These are phyloP conservation scores for Chaenogobius annularis DNA, from an alignment of 2,113 vertebrate genomes.

Conservation along the genomic window DNA sequence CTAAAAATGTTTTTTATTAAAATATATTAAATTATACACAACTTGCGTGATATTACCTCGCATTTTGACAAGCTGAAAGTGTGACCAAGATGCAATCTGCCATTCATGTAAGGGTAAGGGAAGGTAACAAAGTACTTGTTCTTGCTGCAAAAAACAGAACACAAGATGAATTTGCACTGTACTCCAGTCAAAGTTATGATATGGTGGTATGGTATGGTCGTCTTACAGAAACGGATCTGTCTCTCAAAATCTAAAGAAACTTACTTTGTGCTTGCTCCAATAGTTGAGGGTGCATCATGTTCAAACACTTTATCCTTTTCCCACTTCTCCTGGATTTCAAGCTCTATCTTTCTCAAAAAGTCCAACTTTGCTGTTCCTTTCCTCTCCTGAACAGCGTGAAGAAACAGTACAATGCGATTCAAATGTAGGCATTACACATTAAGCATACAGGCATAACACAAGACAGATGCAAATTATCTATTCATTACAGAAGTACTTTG, in stretches of 20 bases:
- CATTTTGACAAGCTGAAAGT: conserved; percentile 96
- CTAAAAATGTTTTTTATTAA: too few relatives aligned
- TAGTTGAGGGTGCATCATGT: conserved; percentile 68
- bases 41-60: conserved; percentile 80
- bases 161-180: background rate
- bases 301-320: conserved; percentile 85
- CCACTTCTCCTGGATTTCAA: conserved; percentile 92
- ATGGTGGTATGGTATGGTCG: background rate
- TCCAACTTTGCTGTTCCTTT: conserved; percentile 96
- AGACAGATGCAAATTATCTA: too few relatives aligned
- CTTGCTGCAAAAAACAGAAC: conserved; percentile 73
- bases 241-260: conserved; percentile 13
- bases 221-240: background rate
- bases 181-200: too few relatives aligned
- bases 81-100: conserved; percentile 94
- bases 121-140: conserved; percentile 93
- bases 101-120: conserved; percentile 98
- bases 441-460: background rate
- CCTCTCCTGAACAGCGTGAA: conserved; percentile 79
- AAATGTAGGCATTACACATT: background rate
- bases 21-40: too few relatives aligned
- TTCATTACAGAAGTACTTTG: background rate
- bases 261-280: conserved; percentile 69
- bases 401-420: background rate
- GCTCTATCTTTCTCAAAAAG: conserved; percentile 92